Evolutionary conservation across 2,797 vertebrate genomes (phyloP).

Genomic region (Scarus forsteni): DNA sequence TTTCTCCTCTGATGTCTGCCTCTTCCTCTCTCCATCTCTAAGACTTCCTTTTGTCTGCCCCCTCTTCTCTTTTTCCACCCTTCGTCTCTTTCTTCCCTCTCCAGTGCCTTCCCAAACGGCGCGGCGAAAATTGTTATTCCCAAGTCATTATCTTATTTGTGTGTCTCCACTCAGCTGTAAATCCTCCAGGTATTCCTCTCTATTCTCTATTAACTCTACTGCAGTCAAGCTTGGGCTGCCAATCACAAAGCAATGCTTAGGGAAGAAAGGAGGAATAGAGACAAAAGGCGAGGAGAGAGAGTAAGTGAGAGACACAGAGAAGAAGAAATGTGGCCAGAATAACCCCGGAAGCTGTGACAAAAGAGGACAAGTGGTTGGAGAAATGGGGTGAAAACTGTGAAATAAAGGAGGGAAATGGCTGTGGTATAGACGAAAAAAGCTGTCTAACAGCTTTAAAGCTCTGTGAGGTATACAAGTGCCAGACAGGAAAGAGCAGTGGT

Average conservation of each 20-base stretch:
- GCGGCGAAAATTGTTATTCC: slow-evolving; percentile 78
- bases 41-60: slow-evolving; percentile 55
- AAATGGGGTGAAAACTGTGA: not conserved
- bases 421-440: slow-evolving; percentile 1
- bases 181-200: slow-evolving; percentile 80
- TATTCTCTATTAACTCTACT: slow-evolving; percentile 80
- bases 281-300: slow-evolving; percentile 48
- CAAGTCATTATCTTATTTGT: slow-evolving; percentile 85
- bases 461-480: too few species aligned
- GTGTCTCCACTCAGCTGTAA: slow-evolving; percentile 82
- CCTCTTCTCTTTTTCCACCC: slow-evolving; percentile 11
- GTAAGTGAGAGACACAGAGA: slow-evolving; percentile 21
- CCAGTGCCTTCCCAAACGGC: slow-evolving; percentile 58
- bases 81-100: slow-evolving; percentile 46
- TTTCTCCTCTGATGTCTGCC: slow-evolving; percentile 55
- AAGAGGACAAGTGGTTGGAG: slow-evolving; percentile 23
- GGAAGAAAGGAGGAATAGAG: slow-evolving; percentile 58
- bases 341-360: slow-evolving; percentile 21
- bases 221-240: slow-evolving; percentile 78
- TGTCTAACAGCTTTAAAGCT: too few species aligned
- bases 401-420: slow-evolving; percentile 4
- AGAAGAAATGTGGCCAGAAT: slow-evolving; percentile 32
- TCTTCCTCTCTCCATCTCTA: slow-evolving; percentile 47
- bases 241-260: slow-evolving; percentile 75
- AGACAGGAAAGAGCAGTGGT: too few species aligned